phyloP scores from a whole-genome alignment of 37 sponge, comb jelly and placozoan genomes.

The Beroe ovata region DNA sequence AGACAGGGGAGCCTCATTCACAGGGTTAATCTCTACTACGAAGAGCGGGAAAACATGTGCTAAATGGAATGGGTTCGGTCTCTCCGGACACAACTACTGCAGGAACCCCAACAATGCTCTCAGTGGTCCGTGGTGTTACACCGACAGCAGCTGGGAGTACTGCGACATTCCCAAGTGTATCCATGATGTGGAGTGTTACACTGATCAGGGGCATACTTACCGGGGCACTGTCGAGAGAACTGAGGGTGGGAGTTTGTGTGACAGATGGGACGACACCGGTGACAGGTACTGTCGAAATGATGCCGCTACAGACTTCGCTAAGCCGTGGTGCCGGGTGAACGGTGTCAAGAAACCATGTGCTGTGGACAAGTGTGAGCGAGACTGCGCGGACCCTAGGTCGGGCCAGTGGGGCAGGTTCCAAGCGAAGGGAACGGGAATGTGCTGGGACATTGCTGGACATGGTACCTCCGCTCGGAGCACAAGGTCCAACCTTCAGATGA shows the following conservation, averaged over 20 bases:
- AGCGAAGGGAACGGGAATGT: constrained; percentile 8
- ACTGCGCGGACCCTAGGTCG: constrained; percentile 22
- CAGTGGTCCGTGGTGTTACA: constrained; percentile 68
- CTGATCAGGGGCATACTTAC: constrained; percentile 21
- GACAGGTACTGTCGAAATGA: neutral
- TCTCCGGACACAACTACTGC: constrained; percentile 4
- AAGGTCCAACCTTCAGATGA: neutral
- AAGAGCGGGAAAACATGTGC: constrained; percentile 5
- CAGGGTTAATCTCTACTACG: constrained; percentile 5
- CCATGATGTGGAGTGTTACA: constrained; percentile 53
- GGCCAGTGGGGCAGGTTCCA: constrained; percentile 48
- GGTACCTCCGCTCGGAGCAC: too few species aligned
- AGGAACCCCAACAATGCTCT: constrained; percentile 46
- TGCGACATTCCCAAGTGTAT: constrained; percentile 65
- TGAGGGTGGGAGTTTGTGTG: constrained; percentile 7
- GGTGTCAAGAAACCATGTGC: constrained; percentile 30
- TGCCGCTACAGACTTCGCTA: neutral
- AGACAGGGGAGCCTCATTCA: constrained; percentile 7
- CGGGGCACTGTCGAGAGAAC: constrained; percentile 3
- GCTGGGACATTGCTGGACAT: constrained; percentile 16
- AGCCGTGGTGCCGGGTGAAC: constrained; percentile 5
- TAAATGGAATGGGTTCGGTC: neutral
- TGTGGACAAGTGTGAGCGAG: constrained; percentile 25
- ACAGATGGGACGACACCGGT: neutral
- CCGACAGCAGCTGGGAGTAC: constrained; percentile 25